These are phyloP conservation scores for Hydroisotoma schaefferi DNA, from an alignment of 2,888 invertebrate genomes.

Conservation along the genomic window DNA sequence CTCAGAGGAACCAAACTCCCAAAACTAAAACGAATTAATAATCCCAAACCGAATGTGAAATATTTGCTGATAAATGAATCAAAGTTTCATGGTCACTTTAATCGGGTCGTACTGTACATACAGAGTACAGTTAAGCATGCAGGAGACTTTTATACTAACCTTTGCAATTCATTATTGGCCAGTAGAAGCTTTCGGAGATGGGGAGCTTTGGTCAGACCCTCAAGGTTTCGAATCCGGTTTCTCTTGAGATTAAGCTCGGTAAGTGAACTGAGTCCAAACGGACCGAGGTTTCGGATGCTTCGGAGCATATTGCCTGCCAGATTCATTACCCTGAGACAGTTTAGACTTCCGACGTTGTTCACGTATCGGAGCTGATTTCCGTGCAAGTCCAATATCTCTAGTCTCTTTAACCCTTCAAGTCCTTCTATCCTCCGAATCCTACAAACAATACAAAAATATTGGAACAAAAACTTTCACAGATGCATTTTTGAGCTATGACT, in stretches of 20 bases:
- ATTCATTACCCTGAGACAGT: constrained; percentile 82
- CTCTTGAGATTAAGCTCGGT: constrained; percentile 84
- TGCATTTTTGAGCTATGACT: constrained; percentile 1
- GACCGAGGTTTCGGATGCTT: constrained; percentile 69
- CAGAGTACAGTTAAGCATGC: too few relatives aligned
- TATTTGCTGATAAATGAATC: background rate
- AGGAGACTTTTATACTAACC: constrained; percentile 43
- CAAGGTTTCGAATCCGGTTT: constrained; percentile 73
- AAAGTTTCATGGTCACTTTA: too few relatives aligned
- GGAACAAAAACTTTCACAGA: background rate
- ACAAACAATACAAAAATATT: too few relatives aligned
- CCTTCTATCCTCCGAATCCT: constrained; percentile 77
- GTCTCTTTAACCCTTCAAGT: constrained; percentile 65
- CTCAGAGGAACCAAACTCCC: constrained; percentile 33
- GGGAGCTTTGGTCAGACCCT: constrained; percentile 74
- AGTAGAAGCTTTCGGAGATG: constrained; percentile 74
- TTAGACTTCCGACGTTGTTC: constrained; percentile 65
- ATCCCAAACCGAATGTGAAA: background rate
- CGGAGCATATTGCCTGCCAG: constrained; percentile 87
- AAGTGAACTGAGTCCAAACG: constrained; percentile 71
- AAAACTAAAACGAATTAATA: constrained; percentile 16
- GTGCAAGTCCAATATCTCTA: constrained; percentile 89
- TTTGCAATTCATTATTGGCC: constrained; percentile 73
- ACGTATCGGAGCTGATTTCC: constrained; percentile 81
- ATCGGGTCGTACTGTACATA: too few relatives aligned